Evolutionary conservation across 2,113 vertebrate species (phyloP), one percentile per base, ranked within the genome.

Genomic region (Hylia prasina): DNA sequence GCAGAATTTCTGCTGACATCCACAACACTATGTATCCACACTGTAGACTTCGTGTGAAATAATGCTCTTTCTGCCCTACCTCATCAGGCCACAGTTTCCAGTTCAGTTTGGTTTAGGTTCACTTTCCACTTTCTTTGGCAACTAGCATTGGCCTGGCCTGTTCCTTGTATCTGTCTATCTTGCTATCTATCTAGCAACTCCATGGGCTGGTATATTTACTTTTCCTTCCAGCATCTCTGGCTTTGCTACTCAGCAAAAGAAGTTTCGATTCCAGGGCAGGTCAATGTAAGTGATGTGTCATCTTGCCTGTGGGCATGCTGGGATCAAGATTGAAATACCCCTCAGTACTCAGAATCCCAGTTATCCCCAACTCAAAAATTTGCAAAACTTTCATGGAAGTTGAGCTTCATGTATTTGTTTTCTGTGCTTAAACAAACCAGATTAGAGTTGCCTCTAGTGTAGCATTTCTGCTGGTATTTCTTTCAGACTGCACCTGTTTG

Each of bases 1-100:
- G 27, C 42, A 48, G 9, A 35, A 12, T 53, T 84, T 87, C 56
- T 89, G 60, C 31, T 89, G 48, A 35, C 8, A 56, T 18, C 30
- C 23, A 3, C 31, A 61, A 28, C 3, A 12, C 4, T 33, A 4
- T 12, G 11, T 45, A 44, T 5, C 25, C 21, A 25, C 0, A 0
- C 15, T n/a, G 24, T 15, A 60, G 54, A 44, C 7, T 65, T 40
- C 30, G 37, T 9, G n/a, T 51, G 25, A 60, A 66, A 20, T 40
- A 42, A 27, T 89, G 22, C 10, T 24, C 30, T 81, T 71, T 78
- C 48, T 92, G 19, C 13, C 27, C 39, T 56, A 9, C 23, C 5
- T 58, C 1, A 0, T 33, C 23, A 35, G 61, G 75, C 37, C 17
- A 64, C 23, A 78, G 14, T 64, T 64, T 82, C 60, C 91, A 95